phyloP scores from a whole-genome alignment of 2,888 invertebrate genomes.

The Mechanitis mazaeus region DNA sequence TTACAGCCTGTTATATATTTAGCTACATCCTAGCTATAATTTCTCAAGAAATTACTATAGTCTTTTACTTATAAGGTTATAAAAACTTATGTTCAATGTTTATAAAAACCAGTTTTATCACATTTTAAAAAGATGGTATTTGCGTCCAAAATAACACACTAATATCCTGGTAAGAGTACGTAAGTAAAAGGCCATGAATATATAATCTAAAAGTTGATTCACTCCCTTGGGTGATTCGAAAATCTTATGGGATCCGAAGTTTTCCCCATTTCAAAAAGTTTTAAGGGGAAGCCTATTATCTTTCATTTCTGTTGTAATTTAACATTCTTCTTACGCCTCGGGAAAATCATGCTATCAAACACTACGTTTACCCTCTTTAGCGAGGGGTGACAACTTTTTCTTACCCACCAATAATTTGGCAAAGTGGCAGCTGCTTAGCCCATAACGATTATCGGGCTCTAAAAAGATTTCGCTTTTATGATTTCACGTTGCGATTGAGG shows the following conservation, averaged over 20 bases:
- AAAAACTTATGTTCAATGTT: too few species aligned
- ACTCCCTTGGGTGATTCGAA: slow-evolving; percentile 56
- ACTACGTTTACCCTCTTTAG: slow-evolving; percentile 55
- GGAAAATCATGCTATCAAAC: slow-evolving; percentile 73
- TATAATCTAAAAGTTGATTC: slow-evolving; percentile 57
- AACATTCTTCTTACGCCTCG: slow-evolving; percentile 68
- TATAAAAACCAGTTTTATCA: too few species aligned
- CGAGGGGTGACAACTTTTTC: slow-evolving; percentile 69
- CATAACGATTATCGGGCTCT: slow-evolving; percentile 70
- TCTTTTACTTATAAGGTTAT: too few species aligned
- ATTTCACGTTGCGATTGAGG: slow-evolving; percentile 35
- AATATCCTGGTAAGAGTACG: too few species aligned
- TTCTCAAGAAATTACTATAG: too few species aligned
- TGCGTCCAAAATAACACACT: too few species aligned
- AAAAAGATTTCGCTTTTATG: slow-evolving; percentile 51
- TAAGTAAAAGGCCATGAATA: slow-evolving; percentile 54
- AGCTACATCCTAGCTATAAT: too few species aligned
- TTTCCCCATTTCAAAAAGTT: slow-evolving; percentile 59
- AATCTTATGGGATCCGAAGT: slow-evolving; percentile 68
- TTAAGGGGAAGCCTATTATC: slow-evolving; percentile 70
- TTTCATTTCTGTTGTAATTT: slow-evolving; percentile 75
- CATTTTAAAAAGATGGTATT: too few species aligned
- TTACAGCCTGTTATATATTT: too few species aligned
- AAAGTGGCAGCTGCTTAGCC: slow-evolving; percentile 73
- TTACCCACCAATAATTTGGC: slow-evolving; percentile 72